Conservation (phyloP, 1,140 invertebrate species). For the Zaprionus kolodkinae region DNA sequence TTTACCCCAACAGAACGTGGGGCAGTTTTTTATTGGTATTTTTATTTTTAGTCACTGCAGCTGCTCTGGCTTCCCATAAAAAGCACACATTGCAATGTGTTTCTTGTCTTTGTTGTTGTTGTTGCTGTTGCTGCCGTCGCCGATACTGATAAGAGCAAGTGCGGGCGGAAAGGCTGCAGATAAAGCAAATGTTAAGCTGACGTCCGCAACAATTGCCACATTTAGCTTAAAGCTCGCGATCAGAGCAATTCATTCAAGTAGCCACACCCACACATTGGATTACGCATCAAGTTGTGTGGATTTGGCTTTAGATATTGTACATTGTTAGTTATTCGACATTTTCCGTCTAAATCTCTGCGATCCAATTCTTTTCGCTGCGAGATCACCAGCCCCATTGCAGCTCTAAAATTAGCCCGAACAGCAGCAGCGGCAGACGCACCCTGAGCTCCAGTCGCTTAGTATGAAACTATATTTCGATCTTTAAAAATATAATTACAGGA, state of each 20-base stretch:
- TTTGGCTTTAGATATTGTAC: slow-evolving; percentile 5
- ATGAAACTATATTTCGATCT: neutral
- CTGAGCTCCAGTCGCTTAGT: slow-evolving; percentile 15
- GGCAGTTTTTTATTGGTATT: slow-evolving; percentile 47
- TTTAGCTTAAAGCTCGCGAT: slow-evolving; percentile 32
- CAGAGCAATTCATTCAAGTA: slow-evolving; percentile 31
- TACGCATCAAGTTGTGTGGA: slow-evolving; percentile 9
- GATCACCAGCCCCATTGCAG: slow-evolving; percentile 15
- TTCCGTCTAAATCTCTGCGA: slow-evolving; percentile 18
- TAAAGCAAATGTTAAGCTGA: slow-evolving; percentile 12
- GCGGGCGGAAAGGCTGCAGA: slow-evolving; percentile 40
- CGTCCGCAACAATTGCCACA: slow-evolving; percentile 11
- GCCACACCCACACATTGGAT: slow-evolving; percentile 16
- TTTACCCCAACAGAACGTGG: slow-evolving; percentile 27
- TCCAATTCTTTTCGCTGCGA: slow-evolving; percentile 47
- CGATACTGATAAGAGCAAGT: slow-evolving; percentile 41
- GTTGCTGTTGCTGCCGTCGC: neutral
- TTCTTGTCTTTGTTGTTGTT: slow-evolving; percentile 9
- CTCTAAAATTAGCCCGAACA: slow-evolving; percentile 46
- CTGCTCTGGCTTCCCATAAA: slow-evolving; percentile 40
- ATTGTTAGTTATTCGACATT: neutral
- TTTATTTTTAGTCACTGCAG: slow-evolving; percentile 58
- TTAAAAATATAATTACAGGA: neutral
- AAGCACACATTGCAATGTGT: slow-evolving; percentile 18
- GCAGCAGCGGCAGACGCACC: slow-evolving; percentile 16